Evolutionary conservation across 2,888 invertebrate species (phyloP), one percentile per base, ranked within the genome.

Genomic region (Listrodromus nycthemerus): DNA sequence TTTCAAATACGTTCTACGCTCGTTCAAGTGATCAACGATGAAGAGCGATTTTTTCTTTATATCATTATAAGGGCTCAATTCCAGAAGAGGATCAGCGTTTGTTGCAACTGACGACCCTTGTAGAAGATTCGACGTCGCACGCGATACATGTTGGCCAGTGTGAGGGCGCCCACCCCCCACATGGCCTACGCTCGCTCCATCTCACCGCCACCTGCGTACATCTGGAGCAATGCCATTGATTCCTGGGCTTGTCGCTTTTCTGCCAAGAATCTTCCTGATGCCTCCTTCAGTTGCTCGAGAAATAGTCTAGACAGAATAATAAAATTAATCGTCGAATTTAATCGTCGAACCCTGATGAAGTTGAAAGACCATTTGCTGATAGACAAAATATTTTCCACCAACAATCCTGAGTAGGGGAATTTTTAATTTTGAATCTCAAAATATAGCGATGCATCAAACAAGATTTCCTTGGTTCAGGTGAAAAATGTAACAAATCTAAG

Each of bases 231-330:
- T 94, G 97, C 97, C 95, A 97, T 95, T 71, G 97, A 97, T 94
- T 97, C 97, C 94, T 97, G 97, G 67, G 97, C 97, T 94, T 97
- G 97, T 86, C 97, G 95, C 93, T 97, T 97, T 92, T 97, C 97
- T 90, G 96, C 95, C 88, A 97, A 94, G 93, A 94, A 96, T 95
- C 96, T 95, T 91, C 97, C 97, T 89, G 97, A 97, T 41, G 97
- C 97, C 94, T 97, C 97, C 93, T 97, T 97, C 86, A 97, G 94
- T 93, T 97, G 96, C 92, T 97, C 96, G 91, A 97, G 93, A 92
- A 97, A 97, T 88, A 96, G 95, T 92, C 94, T 94, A 88, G 37
- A 33, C 27, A 52, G 33, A 45, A 65, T 48, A 16, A 45, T 16
- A 3, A 63, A 37, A 13, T 61, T 73, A 13, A 13, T 27, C 63